Percentiles rank a stretch among this genome's conserved stretches.
These are phyloP conservation scores for Pyrocephalus nanus DNA, from an alignment of 2,797 vertebrate genomes.

Conservation along the genomic window DNA sequence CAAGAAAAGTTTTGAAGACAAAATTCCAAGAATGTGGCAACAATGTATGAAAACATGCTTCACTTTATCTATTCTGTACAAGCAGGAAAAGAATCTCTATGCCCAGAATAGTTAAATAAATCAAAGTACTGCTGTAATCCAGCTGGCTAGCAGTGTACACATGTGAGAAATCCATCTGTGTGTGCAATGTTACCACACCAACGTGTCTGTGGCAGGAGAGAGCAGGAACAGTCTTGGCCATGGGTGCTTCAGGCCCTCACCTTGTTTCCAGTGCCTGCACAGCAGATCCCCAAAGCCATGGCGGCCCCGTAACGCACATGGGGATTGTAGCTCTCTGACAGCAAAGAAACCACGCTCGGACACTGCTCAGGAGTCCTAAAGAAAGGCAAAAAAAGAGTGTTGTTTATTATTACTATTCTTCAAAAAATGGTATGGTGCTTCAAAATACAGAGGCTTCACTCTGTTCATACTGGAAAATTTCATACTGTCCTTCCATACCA, in stretches of 20 bases:
- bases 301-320: constrained; percentile 98
- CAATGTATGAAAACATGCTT: neutral
- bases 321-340: constrained; percentile 99
- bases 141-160: neutral
- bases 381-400: neutral
- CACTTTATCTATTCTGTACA: neutral
- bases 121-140: neutral
- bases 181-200: neutral
- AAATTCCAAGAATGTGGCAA: neutral
- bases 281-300: constrained; percentile 99
- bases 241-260: constrained; percentile 64
- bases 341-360: constrained; percentile 94
- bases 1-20: neutral
- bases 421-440: neutral
- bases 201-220: neutral
- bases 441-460: neutral
- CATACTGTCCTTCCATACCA: neutral
- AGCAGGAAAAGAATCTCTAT: neutral
- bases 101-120: neutral
- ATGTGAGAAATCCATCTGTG: neutral
- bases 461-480: neutral
- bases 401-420: neutral
- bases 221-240: neutral
- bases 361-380: constrained; percentile 97
- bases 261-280: constrained; percentile 98